Evolutionary conservation across 2,113 vertebrate genomes (phyloP), one percentile per base, ranked within the genome.

Genomic region (Diadophis punctatus): DNA sequence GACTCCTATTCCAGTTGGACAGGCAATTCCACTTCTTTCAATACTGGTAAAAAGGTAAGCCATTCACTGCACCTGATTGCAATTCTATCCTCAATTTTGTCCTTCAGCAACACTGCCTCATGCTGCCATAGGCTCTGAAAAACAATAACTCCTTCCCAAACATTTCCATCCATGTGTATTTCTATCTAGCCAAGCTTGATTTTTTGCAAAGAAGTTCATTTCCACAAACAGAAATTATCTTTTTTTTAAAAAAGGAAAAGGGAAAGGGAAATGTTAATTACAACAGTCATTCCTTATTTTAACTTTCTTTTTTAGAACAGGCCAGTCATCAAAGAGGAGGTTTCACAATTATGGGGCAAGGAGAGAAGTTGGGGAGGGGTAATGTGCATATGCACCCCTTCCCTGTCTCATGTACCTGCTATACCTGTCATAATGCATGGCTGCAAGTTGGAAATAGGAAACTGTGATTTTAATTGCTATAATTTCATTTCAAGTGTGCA

Each of bases 401-500:
- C 22, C 7, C 6, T 3, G 9, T 87, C 46, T 91, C 34, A 68
- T 51, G 5, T 43, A 52, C 10, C 53, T 80, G 34, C 18, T 86
- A 30, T 30, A 20, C 25, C 51, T 56, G 49, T 60, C 74, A 49
- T 49, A 49, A 30, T 5, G 56, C 14, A 34, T 58, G 43, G 22
- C 3, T 46, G 27, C 55, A 74, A 46, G 23, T 6, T 46, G 43
- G 63, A 56, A 46, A 55, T 27, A 27, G 48, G 58, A 53, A 52
- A 88, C 49, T 49, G 43, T 87, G 43, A n/a, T 74, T 88, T 92
- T 88, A 92, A 92, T 92, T 89, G 87, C 91, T 92, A 48, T 92
- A 89, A 56, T 92, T 92, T 92, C 51, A 55, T 56, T 55, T 55
- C 27, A 56, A 56, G 74, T 55, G 52, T 89, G 18, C 27, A 23